These are phyloP conservation scores for Prolemur simus DNA, from an alignment of 2,113 vertebrate genomes.

Conservation along the genomic window DNA sequence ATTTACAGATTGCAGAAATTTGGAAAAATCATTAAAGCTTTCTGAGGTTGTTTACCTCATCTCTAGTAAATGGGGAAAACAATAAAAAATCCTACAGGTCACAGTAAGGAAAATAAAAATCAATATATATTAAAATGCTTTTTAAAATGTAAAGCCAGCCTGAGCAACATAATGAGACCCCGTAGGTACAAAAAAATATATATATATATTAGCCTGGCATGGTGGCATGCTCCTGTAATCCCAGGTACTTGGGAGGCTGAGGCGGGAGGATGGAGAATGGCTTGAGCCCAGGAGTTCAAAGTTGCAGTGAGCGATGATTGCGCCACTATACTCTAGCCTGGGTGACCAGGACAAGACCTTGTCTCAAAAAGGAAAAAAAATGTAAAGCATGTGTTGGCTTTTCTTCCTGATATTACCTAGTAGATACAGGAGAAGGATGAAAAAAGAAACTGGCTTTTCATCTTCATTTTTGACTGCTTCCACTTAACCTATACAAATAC, in stretches of 20 bases:
- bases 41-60: background rate
- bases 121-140: background rate
- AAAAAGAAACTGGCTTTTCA: background rate
- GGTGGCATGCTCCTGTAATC: no score
- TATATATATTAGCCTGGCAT: no score
- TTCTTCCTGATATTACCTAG: background rate
- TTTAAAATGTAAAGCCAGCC: background rate
- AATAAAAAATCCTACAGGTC: background rate
- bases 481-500: background rate
- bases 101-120: background rate
- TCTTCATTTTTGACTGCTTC: background rate
- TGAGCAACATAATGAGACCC: no score
- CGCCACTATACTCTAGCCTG: no score
- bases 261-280: no score
- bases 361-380: background rate
- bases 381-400: background rate
- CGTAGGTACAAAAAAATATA: no score
- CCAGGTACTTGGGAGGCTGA: no score
- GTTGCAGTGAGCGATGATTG: no score
- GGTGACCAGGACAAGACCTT: background rate
- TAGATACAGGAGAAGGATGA: background rate
- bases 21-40: background rate
- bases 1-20: background rate
- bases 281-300: no score
- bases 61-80: background rate